Evolutionary conservation across 1,140 invertebrate species (phyloP), one percentile per base, ranked within the genome.

Genomic region (Lordiphosa stackelbergi): DNA sequence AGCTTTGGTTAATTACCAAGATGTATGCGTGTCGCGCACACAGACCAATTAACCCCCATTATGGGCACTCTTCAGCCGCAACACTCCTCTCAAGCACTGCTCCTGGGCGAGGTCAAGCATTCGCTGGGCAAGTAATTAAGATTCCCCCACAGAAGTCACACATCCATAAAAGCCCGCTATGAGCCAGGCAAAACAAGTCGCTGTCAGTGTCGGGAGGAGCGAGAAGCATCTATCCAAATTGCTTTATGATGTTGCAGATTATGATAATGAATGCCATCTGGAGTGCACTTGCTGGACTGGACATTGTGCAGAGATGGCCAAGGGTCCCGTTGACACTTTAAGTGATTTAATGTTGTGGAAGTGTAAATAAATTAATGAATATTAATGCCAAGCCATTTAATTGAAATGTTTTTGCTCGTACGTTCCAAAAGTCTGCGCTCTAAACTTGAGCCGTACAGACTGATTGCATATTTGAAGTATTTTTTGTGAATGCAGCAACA

Each of bases 1-100:
- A 56, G 70, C 77, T 83, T 83, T 73, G 62, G 60, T 70, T 81
- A 86, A 86, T 86, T 86, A 86, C 75, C 69, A 73, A 86, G 85
- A 86, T 86, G 75, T 78, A 86, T 86, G 85, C 85, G 84, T 86
- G 85, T 86, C 79, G 85, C 73, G 79, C 85, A 79, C 85, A 86
- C 79, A 78, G 79, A 66, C 85, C 81, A 86, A 86, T 86, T 86
- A 86, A 86, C 85, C 85, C 85, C 85, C 85, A 86, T 86, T 86
- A 86, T 65, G 77, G 73, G 56, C 69, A 60, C 65, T 71, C 45
- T 42, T 58, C 47, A 54, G 59, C 51, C 61, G 40, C 51, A 48
- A 37, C 56, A 62, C 64, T 66, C 59, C 64, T 47, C 64, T 68
- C 64, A 42, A 16, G 24, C 37, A 42, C 24, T 41, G 28, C 71